These are phyloP conservation scores for Acinonyx jubatus DNA, from an alignment of 2,113 vertebrate species.

Conservation along the genomic window DNA sequence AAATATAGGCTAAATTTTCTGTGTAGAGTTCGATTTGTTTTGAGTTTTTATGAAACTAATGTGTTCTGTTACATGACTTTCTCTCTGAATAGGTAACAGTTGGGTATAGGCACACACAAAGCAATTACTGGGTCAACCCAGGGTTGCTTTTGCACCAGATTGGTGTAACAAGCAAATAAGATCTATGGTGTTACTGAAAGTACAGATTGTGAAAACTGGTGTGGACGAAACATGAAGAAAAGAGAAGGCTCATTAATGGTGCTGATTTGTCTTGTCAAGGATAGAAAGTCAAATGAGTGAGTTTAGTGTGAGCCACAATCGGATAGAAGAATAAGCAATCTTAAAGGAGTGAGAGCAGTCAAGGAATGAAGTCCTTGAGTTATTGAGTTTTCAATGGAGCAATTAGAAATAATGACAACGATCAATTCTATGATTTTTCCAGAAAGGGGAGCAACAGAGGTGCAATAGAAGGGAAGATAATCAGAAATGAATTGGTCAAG, in stretches of 20 bases:
- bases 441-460: neutral
- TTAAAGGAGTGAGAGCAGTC: neutral
- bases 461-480: neutral
- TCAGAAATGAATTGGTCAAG: neutral
- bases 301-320: neutral
- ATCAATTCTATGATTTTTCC: neutral
- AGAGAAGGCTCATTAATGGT: neutral
- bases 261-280: neutral
- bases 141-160: neutral
- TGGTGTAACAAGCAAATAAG: neutral
- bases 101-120: neutral
- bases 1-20: neutral
- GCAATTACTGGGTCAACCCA: neutral
- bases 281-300: neutral
- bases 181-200: neutral
- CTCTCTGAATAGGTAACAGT: neutral
- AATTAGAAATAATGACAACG: neutral
- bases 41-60: neutral
- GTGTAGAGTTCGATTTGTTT: neutral
- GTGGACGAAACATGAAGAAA: neutral
- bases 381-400: neutral
- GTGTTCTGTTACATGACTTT: neutral
- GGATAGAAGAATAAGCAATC: neutral
- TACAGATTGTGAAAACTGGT: neutral
- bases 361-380: neutral